Evolutionary conservation across 1,140 invertebrate species (phyloP), one percentile per base, ranked within the genome.

Genomic region (Hypothenemus hampei): DNA sequence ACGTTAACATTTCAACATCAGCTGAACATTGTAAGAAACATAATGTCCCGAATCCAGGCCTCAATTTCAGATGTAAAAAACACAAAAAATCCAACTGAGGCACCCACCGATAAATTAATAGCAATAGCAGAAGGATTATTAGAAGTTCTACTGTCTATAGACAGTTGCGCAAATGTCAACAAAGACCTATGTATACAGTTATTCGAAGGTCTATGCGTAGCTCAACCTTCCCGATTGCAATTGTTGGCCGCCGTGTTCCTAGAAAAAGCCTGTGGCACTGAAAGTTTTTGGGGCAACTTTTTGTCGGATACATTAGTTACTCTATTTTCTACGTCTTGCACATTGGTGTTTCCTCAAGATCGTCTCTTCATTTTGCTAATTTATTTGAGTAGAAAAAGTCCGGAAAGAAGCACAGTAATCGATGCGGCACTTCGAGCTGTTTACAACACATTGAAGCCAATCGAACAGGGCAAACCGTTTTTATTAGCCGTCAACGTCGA

Each of bases 221-320:
- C 63, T 3, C 65, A 73, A 58, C 33, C 63, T 24, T 63, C 69
- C 4, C 77, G 83, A 51, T 75, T 85, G 20, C 88, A 90, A 67
- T 76, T 89, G 4, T 76, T 82, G 18, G 77, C 82, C 15, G 87
- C 84, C 5, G 85, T 89, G 20, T 75, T 94, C 51, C 72, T 93
- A 61, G 84, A 89, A 19, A 81, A 87, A 23, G 82, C 87, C 62
- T 91, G 88, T 71, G 84, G 40, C 78, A 81, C 49, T 82, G 87
- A 67, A n/a, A 75, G 79, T 1, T 95, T 89, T 89, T 95, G 91
- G 91, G 91, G 91, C 10, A 80, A 86, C 51, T 92, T 92, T 65
- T 75, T 96, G 3, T 85, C 88, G 1, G 86, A 86, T 64, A 88
- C 85, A 8, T 77, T 95, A 18, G 80, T 83, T 11, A 78, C 80